Conservation (phyloP, 2,113 vertebrate species). For the Paramisgurnus dabryanus region DNA sequence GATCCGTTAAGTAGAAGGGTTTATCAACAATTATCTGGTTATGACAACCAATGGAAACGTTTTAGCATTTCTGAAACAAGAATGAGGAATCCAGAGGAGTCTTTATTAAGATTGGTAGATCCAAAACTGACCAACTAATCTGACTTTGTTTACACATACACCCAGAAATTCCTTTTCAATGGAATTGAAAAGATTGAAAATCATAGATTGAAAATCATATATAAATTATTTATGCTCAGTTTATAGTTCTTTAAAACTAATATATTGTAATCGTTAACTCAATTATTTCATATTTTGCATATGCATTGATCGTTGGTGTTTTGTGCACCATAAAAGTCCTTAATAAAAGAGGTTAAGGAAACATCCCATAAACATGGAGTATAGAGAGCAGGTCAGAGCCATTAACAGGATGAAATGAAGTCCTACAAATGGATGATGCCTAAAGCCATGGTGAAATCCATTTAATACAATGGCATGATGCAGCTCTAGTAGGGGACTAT, state of each 20-base stretch:
- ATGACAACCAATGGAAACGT: background rate
- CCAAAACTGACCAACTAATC: background rate
- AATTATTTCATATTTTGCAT: too few species aligned
- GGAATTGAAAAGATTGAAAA: too few species aligned
- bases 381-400: slow-evolving; percentile 26
- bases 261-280: too few species aligned
- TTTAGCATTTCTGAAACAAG: background rate
- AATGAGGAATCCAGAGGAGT: background rate
- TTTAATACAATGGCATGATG: slow-evolving; percentile 41
- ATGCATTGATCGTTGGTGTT: too few species aligned
- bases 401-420: slow-evolving; percentile 43
- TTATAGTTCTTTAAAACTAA: too few species aligned
- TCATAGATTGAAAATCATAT: too few species aligned
- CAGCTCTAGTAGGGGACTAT: slow-evolving; percentile 37
- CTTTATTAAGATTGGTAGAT: too few species aligned
- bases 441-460: slow-evolving; percentile 59
- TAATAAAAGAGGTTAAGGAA: background rate
- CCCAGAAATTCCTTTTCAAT: background rate
- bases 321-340: too few species aligned
- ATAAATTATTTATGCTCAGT: too few species aligned
- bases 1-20: background rate
- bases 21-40: background rate
- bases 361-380: background rate
- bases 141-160: background rate
- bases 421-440: slow-evolving; percentile 52